Conservation (phyloP, 2,113 vertebrate genomes). For the Scomber scombrus region DNA sequence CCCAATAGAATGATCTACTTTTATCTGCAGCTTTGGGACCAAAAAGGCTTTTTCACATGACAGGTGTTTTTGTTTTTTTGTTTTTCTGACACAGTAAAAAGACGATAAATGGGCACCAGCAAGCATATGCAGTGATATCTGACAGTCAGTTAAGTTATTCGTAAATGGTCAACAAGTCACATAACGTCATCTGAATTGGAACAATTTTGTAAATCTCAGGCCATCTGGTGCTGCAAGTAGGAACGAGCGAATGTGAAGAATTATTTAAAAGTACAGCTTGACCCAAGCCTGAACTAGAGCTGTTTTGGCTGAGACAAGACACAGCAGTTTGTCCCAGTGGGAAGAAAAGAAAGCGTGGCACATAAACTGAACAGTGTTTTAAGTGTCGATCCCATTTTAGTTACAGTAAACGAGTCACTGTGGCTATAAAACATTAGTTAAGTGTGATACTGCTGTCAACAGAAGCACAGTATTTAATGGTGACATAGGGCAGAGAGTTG, state of each 20-base stretch:
- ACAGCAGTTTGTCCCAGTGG: conserved; percentile 4
- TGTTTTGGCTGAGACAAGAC: conserved; percentile 23
- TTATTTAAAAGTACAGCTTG: conserved; percentile 45
- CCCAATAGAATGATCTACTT: neutral
- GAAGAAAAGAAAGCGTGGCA: neutral
- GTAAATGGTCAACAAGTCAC: neutral
- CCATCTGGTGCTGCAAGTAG: conserved; percentile 35
- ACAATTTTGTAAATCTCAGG: neutral
- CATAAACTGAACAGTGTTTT: conserved; percentile 1
- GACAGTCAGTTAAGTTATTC: neutral
- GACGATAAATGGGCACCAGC: neutral
- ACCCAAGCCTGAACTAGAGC: conserved; percentile 33
- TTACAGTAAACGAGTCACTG: conserved; percentile 1
- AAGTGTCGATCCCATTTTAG: neutral
- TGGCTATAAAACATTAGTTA: conserved; percentile 1
- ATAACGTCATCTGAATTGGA: neutral
- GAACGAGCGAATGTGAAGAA: conserved; percentile 27
- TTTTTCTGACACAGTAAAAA: neutral
- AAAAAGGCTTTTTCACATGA: neutral
- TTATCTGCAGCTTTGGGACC: neutral
- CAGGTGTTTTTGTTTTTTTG: neutral
- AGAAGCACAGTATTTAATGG: too few relatives aligned
- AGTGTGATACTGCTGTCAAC: neutral
- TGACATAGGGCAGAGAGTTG: too few relatives aligned
- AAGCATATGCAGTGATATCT: neutral